A percentile compares a stretch with the other conserved stretches of the same genome.
phyloP scores from a whole-genome alignment of 2,888 invertebrate species.

The Amiota mariae region DNA sequence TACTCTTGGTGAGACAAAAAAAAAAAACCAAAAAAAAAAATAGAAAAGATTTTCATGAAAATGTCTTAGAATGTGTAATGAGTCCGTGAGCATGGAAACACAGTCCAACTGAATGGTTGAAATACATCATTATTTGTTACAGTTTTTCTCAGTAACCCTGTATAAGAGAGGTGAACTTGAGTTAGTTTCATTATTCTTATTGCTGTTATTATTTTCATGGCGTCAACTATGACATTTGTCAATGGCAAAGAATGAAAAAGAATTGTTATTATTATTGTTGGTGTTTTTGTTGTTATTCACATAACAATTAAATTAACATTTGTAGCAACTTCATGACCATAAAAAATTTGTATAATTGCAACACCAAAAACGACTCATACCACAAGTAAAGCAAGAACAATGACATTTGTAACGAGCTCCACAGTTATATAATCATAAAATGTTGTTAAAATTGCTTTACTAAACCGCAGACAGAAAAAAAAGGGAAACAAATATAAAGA shows the following conservation, averaged over 20 bases:
- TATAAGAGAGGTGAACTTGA: no score
- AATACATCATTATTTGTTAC: no score
- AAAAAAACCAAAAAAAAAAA: no score
- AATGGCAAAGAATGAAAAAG: background rate
- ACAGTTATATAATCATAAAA: background rate
- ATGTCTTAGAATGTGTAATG: no score
- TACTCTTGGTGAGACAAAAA: no score
- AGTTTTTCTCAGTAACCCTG: no score
- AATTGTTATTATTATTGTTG: no score
- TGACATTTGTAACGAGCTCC: background rate
- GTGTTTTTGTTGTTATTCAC: background rate
- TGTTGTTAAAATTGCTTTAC: conserved; percentile 13
- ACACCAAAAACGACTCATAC: background rate
- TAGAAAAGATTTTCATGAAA: no score
- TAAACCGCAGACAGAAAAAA: conserved; percentile 1
- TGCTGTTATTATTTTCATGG: background rate
- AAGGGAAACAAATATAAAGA: background rate
- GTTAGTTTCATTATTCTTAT: background rate
- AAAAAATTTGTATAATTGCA: background rate
- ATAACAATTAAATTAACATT: conserved; percentile 19
- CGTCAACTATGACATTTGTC: background rate
- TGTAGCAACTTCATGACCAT: conserved; percentile 21
- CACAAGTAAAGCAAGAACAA: background rate
- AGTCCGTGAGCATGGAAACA: no score
- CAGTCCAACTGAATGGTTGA: no score